These are phyloP conservation scores for Knipowitschia caucasica DNA, from an alignment of 2,797 vertebrate genomes.

Conservation along the genomic window DNA sequence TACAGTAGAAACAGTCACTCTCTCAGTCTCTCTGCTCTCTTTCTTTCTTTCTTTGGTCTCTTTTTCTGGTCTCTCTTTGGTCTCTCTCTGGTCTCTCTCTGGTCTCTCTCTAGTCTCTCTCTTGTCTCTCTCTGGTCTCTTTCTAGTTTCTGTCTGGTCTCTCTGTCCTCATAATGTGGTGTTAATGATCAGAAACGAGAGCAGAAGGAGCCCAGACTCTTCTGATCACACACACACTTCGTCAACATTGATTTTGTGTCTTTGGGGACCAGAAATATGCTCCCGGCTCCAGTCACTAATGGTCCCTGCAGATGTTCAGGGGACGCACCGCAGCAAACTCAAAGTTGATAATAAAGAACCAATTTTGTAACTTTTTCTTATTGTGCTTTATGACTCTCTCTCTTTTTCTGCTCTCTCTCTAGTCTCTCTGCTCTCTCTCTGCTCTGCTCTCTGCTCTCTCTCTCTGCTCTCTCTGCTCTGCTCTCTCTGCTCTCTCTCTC, in stretches of 20 bases:
- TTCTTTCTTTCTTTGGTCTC: not conserved
- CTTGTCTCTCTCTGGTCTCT: not conserved
- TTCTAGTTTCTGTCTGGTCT: not conserved
- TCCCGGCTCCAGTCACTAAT: not conserved
- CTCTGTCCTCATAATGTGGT: not conserved
- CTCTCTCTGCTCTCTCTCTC: not conserved
- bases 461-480: too few relatives aligned
- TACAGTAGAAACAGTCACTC: not conserved
- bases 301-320: conserved; percentile 1
- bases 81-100: not conserved
- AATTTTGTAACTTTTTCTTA: too few relatives aligned
- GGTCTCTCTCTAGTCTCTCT: not conserved
- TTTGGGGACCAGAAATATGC: not conserved
- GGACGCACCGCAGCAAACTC: not conserved
- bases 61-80: not conserved
- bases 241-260: conserved; percentile 8
- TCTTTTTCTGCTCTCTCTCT: too few relatives aligned
- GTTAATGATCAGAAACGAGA: not conserved
- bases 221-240: not conserved
- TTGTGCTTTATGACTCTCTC: not conserved
- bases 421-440: too few relatives aligned
- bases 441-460: too few relatives aligned
- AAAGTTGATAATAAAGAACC: not conserved
- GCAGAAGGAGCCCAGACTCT: conserved; percentile 1
- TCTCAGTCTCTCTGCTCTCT: not conserved